phyloP scores from a whole-genome alignment of 1,140 invertebrate genomes.

The Zaprionus davidi region DNA sequence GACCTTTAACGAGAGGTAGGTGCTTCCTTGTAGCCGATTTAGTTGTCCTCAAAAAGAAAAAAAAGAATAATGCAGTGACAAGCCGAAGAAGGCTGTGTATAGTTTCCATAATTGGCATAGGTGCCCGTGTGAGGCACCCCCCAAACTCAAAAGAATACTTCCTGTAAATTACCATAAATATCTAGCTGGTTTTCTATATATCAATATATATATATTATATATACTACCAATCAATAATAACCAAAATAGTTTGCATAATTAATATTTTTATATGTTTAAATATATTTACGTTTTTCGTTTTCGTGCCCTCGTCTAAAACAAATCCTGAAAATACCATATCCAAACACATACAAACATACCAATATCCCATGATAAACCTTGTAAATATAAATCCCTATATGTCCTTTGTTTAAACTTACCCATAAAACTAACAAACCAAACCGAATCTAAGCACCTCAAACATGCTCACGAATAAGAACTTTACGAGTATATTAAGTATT shows the following conservation, averaged over 20 bases:
- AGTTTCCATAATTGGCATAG: conserved; percentile 64
- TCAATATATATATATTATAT: conserved; percentile 31
- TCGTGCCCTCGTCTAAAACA: conserved; percentile 82
- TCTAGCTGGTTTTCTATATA: conserved; percentile 61
- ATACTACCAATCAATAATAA: conserved; percentile 63
- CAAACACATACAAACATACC: conserved; percentile 44
- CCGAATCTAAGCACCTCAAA: conserved; percentile 31
- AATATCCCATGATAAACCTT: conserved; percentile 64
- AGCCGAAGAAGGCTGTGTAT: conserved; percentile 52
- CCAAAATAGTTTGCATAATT: conserved; percentile 81
- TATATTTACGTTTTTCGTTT: conserved; percentile 78
- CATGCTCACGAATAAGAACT: conserved; percentile 21
- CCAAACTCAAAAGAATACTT: conserved; percentile 40
- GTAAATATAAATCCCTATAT: conserved; percentile 78
- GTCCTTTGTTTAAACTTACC: conserved; percentile 76
- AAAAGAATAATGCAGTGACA: conserved; percentile 28
- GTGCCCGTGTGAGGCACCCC: conserved; percentile 20
- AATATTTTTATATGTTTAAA: conserved; percentile 78
- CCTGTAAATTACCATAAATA: conserved; percentile 50
- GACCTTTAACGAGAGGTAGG: conserved; percentile 98
- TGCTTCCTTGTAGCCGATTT: conserved; percentile 75
- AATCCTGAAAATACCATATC: conserved; percentile 56
- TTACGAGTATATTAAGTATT: conserved; percentile 14
- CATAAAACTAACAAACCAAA: conserved; percentile 48
- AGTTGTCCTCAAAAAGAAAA: conserved; percentile 23